Evolutionary conservation across 2,888 invertebrate species (phyloP), one percentile per base, ranked within the genome.

Genomic region (Polymixis flavicincta): DNA sequence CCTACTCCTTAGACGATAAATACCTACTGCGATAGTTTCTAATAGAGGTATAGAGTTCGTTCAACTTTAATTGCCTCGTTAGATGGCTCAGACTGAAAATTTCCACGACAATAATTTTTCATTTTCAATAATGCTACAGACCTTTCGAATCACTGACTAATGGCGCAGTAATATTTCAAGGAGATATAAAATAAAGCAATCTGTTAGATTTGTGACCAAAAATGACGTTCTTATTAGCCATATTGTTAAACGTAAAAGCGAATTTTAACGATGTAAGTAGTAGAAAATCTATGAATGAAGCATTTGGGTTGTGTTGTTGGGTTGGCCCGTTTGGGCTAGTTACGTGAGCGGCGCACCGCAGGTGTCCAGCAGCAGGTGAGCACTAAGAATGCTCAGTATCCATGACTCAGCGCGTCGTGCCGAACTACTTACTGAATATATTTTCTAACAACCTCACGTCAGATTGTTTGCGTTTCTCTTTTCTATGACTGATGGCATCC

Each of bases 351-450:
- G 83, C 87, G 77, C 86, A 85, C 85, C 91, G 83, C 93, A 94
- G 94, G 93, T 94, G 94, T 90, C 90, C 90, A 91, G 89, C 90
- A 88, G 84, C 91, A 90, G 90, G 89, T 91, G 92, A 89, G 88
- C 88, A 82, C 88, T 89, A 88, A 85, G 85, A 88, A 89, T 87
- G 86, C 87, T 87, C 85, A 89, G 90, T 88, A 90, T 87, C 87
- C 89, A 88, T 90, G 92, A 92, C 87, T 92, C 93, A 93, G 94
- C 91, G 81, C 84, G 80, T 79, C 84, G 88, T 90, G 91, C 92
- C 91, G 92, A 89, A 89, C 86, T 84, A 88, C 85, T 84, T 86
- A 85, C 85, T 81, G 79, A 86, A 88, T 88, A 85, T 87, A 85
- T 87, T 89, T 85, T 82, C 71, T 78, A 79, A 71, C 70, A 59